phyloP scores from a whole-genome alignment of 1,140 invertebrate species.

The Sycophila sp. region DNA sequence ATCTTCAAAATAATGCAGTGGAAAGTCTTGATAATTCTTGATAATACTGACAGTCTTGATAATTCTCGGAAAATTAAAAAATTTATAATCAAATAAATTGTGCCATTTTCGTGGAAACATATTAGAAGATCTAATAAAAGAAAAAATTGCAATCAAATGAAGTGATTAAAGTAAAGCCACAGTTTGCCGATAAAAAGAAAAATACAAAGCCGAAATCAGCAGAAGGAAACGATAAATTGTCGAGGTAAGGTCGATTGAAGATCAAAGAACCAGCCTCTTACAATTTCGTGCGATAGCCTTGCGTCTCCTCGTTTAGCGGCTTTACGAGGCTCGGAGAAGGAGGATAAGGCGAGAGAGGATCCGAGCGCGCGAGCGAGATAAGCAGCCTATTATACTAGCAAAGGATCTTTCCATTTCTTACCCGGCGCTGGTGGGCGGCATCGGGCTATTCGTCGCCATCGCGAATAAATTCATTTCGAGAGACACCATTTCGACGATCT shows the following conservation, averaged over 20 bases:
- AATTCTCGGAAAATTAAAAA: too few species aligned
- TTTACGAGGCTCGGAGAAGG: neutral
- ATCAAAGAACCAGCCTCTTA: constrained; percentile 2
- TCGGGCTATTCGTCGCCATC: neutral
- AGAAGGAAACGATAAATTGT: neutral
- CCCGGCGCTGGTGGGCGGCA: neutral
- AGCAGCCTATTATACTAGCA: constrained; percentile 30
- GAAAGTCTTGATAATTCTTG: too few species aligned
- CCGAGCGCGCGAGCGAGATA: neutral
- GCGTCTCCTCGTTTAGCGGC: neutral
- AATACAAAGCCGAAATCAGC: neutral
- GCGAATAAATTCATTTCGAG: constrained; percentile 26
- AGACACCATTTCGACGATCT: constrained; percentile 24
- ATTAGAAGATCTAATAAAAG: too few species aligned
- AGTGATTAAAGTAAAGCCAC: too few species aligned
- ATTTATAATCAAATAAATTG: too few species aligned
- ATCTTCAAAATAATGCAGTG: too few species aligned
- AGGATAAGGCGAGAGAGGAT: neutral
- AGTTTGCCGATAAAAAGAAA: too few species aligned
- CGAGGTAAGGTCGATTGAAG: neutral
- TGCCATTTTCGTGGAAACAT: too few species aligned
- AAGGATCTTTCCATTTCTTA: constrained; percentile 2
- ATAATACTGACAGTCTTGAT: too few species aligned
- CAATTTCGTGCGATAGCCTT: neutral
- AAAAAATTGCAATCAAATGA: too few species aligned